Conservation (phyloP, 2,888 invertebrate genomes). For the Masnerella sp. region DNA sequence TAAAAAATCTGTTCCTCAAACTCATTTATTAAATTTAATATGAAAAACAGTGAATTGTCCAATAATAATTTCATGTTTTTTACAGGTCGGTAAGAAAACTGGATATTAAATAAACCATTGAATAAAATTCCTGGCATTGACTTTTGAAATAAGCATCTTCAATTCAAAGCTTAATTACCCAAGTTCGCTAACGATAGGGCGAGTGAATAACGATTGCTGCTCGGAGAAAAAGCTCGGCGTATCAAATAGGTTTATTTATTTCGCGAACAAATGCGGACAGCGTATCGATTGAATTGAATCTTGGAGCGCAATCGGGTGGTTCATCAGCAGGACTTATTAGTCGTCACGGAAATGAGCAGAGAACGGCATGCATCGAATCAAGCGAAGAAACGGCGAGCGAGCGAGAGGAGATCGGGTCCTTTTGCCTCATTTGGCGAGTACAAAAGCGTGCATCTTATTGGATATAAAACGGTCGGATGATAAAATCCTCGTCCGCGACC, state of each 20-base stretch:
- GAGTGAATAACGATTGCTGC: background rate
- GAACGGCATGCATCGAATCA: conserved; percentile 42
- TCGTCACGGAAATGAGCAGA: conserved; percentile 48
- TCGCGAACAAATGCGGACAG: conserved; percentile 31
- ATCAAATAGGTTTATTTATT: conserved; percentile 48
- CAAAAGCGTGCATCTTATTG: conserved; percentile 68
- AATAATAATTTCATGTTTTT: too few relatives aligned
- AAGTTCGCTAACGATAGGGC: too few relatives aligned
- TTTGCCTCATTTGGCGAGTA: conserved; percentile 63
- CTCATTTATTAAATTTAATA: too few relatives aligned
- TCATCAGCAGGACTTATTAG: conserved; percentile 48
- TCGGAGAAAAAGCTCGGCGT: background rate
- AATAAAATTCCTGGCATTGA: too few relatives aligned
- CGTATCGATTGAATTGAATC: conserved; percentile 47
- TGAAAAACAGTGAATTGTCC: too few relatives aligned
- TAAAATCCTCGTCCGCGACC: conserved; percentile 69
- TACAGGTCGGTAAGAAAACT: too few relatives aligned
- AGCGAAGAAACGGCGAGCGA: conserved; percentile 19
- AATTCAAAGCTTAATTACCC: too few relatives aligned
- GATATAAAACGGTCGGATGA: conserved; percentile 71
- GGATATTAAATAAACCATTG: too few relatives aligned
- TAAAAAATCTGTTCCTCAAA: too few relatives aligned
- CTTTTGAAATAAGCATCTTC: too few relatives aligned
- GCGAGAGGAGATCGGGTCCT: conserved; percentile 23
- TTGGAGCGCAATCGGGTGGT: conserved; percentile 38